phyloP scores from a whole-genome alignment of 2,888 invertebrate genomes.

The Pasiphila rectangulata region DNA sequence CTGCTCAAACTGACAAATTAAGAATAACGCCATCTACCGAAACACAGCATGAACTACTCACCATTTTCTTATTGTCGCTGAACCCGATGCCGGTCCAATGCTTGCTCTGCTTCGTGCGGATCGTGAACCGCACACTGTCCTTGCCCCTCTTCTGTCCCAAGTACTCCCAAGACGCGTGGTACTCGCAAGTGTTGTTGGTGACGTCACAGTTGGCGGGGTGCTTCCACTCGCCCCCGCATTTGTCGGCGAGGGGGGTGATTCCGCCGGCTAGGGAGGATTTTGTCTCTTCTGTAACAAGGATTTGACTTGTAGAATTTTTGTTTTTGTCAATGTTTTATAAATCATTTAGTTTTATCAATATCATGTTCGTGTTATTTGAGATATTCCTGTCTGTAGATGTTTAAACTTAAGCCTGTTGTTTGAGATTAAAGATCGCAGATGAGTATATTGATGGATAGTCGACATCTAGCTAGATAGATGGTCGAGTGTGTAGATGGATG shows the following conservation, averaged over 20 bases:
- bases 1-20: too few species aligned
- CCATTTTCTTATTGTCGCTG: conserved; percentile 91
- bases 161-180: conserved; percentile 90
- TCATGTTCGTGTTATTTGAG: too few species aligned
- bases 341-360: too few species aligned
- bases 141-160: conserved; percentile 81
- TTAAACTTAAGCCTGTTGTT: too few species aligned
- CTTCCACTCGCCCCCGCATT: conserved; percentile 90
- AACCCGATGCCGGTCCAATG: conserved; percentile 96
- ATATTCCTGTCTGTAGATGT: too few species aligned
- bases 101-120: conserved; percentile 88
- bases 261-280: conserved; percentile 65
- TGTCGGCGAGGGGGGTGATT: conserved; percentile 61
- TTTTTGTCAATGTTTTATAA: too few species aligned
- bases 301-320: too few species aligned
- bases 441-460: too few species aligned
- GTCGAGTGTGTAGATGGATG: too few species aligned
- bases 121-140: conserved; percentile 89
- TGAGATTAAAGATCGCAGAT: too few species aligned
- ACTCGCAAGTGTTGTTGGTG: conserved; percentile 85
- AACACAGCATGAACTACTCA: conserved; percentile 42
- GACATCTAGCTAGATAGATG: too few species aligned
- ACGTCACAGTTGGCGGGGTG: conserved; percentile 85
- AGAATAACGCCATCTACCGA: background rate
- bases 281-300: conserved; percentile 69